Conservation (phyloP, 2,113 vertebrate genomes). For the Rhinolophus sinicus region DNA sequence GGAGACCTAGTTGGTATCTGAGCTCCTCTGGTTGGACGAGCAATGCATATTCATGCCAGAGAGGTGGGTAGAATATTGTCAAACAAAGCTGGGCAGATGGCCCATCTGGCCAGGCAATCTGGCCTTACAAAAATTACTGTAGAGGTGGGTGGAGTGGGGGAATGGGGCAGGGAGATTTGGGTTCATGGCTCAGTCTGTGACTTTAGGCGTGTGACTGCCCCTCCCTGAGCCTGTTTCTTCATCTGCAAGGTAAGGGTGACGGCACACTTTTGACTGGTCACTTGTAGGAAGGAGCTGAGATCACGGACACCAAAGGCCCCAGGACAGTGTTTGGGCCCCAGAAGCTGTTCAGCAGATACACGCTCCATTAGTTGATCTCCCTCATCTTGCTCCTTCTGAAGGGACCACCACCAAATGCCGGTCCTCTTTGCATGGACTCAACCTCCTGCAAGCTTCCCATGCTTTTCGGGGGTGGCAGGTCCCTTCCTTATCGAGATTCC, state of each 20-base stretch:
- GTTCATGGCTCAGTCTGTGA: background rate
- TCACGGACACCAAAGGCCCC: rapidly evolving
- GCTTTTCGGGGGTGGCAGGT: background rate
- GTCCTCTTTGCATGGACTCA: background rate
- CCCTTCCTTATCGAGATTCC: background rate
- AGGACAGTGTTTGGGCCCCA: background rate
- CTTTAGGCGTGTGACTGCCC: background rate
- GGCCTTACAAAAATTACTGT: background rate
- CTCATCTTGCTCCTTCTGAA: background rate
- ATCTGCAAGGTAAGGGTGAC: background rate
- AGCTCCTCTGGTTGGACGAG: background rate
- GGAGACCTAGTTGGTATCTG: too few species aligned
- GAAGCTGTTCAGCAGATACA: background rate
- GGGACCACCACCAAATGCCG: background rate
- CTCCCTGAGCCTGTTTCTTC: background rate
- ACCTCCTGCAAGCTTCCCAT: background rate
- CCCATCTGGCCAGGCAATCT: constrained; percentile 27
- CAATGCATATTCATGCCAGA: background rate
- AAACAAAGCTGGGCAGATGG: background rate
- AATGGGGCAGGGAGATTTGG: background rate
- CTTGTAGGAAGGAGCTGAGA: background rate
- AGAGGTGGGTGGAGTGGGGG: background rate
- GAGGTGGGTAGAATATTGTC: background rate
- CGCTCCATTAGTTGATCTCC: background rate
- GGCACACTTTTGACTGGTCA: background rate